Evolutionary conservation across 2,797 vertebrate species (phyloP).

Genomic region (Otolemur crassicaudatus): DNA sequence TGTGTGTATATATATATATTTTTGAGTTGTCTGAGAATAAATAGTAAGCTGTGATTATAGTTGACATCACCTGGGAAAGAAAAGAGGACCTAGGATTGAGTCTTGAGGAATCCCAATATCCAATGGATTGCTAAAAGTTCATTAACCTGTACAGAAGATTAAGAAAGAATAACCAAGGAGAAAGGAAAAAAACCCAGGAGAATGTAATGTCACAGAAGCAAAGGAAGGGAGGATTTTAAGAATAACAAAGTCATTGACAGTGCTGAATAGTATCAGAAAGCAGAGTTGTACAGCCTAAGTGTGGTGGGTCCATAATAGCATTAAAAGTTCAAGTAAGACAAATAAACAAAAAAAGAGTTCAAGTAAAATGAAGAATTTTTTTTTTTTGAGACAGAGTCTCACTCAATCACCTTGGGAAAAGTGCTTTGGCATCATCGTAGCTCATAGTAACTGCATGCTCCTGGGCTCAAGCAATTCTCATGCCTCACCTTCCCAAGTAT

Average conservation of each 20-base stretch:
- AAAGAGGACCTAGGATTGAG: neutral
- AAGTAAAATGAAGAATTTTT: too few species aligned
- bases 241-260: neutral
- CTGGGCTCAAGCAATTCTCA: too few species aligned
- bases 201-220: neutral
- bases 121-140: neutral
- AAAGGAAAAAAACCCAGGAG: neutral
- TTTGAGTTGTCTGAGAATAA: conserved; percentile 8
- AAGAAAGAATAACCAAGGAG: neutral
- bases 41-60: neutral
- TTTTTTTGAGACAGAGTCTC: too few species aligned
- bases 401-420: too few species aligned
- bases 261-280: neutral
- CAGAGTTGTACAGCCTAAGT: neutral
- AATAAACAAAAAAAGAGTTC: too few species aligned
- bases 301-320: neutral
- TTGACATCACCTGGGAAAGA: neutral
- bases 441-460: too few species aligned
- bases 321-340: neutral
- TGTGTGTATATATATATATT: neutral
- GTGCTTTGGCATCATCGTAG: too few species aligned
- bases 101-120: neutral
- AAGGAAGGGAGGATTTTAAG: neutral
- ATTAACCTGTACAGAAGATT: neutral
- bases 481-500: too few species aligned